Evolutionary conservation across 2,797 vertebrate species (phyloP), one percentile per base, ranked within the genome.

Genomic region (Anguilla anguilla): DNA sequence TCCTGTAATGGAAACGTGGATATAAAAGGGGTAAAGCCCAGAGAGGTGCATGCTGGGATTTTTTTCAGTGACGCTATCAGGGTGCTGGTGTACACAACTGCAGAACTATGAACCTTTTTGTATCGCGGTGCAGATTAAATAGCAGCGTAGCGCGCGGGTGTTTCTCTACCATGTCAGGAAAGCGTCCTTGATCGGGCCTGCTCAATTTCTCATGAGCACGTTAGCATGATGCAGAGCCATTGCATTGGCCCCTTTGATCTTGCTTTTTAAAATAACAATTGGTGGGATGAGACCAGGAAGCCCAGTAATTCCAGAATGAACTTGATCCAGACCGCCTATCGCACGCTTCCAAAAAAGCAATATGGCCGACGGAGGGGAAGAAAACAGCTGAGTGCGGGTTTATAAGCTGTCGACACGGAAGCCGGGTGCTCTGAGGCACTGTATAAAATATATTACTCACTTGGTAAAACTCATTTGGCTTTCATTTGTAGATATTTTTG

Each of bases 271-370:
- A 89, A 94, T 92, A 93, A 92, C 88, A 92, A 90, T 92, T 6
- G 22, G 89, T 93, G 94, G 94, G 92, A 88, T 6, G 81, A 88
- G 84, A 92, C 93, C 93, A 91, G 91, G 91, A 93, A 91, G 91
- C 92, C 92, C 91, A 91, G 94, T 93, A 93, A 94, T 92, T 93
- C 93, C 93, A 93, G 94, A 93, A 95, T 93, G 93, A 43, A 69
- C 79, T 83, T 93, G 92, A 94, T 94, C 90, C 92, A 77, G 72
- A 59, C 89, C 92, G 57, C 84, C 84, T n/a, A 89, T 92, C 90
- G 15, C 10, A 6, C 9, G 43, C 53, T 77, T 67, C 67, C 13
- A 82, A 83, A 55, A 81, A 81, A 81, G 35, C 22, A 49, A 49
- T n/a, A 25, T 25, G 77, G 49, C 43, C 10, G 85, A 86, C 53